These are phyloP conservation scores for Tragopan temminckii DNA, from an alignment of 2,797 vertebrate species.

Conservation along the genomic window DNA sequence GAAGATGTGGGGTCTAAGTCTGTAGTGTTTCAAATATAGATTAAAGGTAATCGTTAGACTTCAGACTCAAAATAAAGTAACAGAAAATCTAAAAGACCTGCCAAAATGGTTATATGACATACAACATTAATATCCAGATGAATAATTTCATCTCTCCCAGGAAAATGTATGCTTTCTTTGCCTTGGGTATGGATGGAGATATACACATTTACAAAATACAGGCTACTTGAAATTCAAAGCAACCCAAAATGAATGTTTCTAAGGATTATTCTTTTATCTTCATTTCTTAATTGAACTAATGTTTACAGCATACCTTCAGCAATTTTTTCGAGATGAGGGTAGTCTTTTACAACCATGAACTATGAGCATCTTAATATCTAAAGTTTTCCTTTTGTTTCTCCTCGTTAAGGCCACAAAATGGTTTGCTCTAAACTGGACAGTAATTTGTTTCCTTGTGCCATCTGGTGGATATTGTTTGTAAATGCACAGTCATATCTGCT, in stretches of 20 bases:
- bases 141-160: background rate
- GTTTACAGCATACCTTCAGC: background rate
- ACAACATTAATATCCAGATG: background rate
- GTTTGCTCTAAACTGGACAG: background rate
- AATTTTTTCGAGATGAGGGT: background rate
- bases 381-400: background rate
- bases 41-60: background rate
- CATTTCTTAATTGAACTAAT: background rate
- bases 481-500: background rate
- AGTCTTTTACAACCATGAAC: background rate
- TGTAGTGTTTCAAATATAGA: rapidly evolving
- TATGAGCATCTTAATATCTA: background rate
- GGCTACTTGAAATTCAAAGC: background rate
- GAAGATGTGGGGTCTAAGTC: background rate
- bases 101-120: background rate
- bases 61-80: background rate
- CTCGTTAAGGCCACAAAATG: background rate
- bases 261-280: background rate
- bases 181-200: rapidly evolving
- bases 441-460: conserved; percentile 81
- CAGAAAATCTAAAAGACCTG: background rate
- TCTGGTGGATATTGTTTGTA: conserved; percentile 74
- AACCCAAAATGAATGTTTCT: background rate
- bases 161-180: background rate
- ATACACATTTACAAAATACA: background rate